Conservation (phyloP, 2,113 vertebrate genomes). For the Prionailurus viverrinus region DNA sequence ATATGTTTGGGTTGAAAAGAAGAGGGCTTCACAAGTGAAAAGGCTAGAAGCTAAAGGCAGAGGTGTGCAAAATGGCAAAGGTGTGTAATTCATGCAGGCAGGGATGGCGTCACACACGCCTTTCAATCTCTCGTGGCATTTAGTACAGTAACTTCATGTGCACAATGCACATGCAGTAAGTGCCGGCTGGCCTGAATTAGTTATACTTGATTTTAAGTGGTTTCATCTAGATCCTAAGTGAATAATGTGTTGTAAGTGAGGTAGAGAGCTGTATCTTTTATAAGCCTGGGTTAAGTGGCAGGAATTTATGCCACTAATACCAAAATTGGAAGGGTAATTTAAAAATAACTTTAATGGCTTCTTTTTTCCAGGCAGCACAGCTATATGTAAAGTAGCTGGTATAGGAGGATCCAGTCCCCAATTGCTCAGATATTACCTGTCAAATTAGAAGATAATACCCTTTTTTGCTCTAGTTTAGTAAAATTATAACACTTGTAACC, state of each 20-base stretch:
- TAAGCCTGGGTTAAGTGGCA: slow-evolving; percentile 43
- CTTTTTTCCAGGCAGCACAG: background rate
- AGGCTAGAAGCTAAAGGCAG: background rate
- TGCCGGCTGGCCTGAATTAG: background rate
- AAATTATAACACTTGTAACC: slow-evolving; percentile 9
- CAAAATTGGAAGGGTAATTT: slow-evolving; percentile 66
- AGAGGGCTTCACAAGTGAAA: background rate
- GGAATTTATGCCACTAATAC: slow-evolving; percentile 53
- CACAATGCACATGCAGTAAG: background rate
- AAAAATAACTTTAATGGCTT: slow-evolving; percentile 63
- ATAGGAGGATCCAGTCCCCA: background rate
- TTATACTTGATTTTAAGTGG: slow-evolving; percentile 59
- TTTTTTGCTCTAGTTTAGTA: slow-evolving; percentile 6
- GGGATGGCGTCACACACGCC: rapidly evolving
- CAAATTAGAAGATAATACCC: slow-evolving; percentile 4
- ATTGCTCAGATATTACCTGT: background rate
- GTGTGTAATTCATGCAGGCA: background rate
- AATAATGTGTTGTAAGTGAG: slow-evolving; percentile 48
- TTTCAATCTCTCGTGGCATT: background rate
- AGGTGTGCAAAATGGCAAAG: background rate
- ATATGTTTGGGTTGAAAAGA: background rate
- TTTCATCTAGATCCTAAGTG: slow-evolving; percentile 65
- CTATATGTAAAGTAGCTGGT: background rate
- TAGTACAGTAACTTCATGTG: background rate
- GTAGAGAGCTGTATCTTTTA: background rate